Evolutionary conservation across 2,797 vertebrate species (phyloP), one percentile per base, ranked within the genome.

Genomic region (Ptychobarbus kaznakovi): DNA sequence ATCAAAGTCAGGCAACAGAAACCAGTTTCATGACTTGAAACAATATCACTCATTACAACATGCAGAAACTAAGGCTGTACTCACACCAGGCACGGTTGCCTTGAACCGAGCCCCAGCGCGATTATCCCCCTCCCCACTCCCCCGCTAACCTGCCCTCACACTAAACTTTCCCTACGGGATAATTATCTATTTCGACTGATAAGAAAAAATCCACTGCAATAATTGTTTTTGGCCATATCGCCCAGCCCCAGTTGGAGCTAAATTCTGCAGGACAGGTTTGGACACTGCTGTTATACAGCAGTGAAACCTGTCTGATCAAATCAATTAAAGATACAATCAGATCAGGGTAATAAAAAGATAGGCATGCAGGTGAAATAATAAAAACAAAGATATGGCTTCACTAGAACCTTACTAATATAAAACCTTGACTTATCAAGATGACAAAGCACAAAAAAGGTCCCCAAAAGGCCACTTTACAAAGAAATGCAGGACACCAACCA

Each of bases 301-400:
- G 38, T 40, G 9, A 46, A 63, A 32, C 12, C 2, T 20, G 22
- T 58, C 65, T 44, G 12, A 77, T 25, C 2, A 58, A 82, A 73
- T 20, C 35, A 77, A 40, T 70, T 70, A 18, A 38, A 58, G n/a
- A 12, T 22, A 15, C 32, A 81, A 82, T 73, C 51, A 73, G 25
- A 46, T 63, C 5, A 46, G 53, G 53, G 42, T 63, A 46, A 63
- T 63, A 46, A 46, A 46, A 63, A 42, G 8, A 40, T 2, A 72
- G n/a, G 22, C 16, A 16, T 35, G 18, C 2, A 22, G 44, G 22
- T 3, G 15, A 81, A 69, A 53, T 3, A 7, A 56, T 42, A 72
- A 81, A 70, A 72, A 4, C 6, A 61, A 28, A 28, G 32, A 63
- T 10, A n/a, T 63, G 56, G 56, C 53, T 18, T 25, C 80, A 73